Base-by-base conservation (phyloP, 2,797 vertebrate genomes). In the Apogon hyalosoma region DNA sequence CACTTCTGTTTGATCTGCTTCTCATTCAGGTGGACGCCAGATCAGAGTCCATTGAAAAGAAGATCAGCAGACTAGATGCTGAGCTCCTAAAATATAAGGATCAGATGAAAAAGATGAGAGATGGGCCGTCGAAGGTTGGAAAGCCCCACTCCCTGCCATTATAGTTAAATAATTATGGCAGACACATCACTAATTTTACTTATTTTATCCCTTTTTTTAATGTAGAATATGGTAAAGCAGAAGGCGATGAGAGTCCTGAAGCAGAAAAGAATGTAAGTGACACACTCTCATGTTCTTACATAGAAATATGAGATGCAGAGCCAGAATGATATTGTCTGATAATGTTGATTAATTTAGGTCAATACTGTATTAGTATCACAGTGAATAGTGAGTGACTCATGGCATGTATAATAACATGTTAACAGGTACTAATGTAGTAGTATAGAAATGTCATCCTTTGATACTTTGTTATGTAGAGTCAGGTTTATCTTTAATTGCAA, bases 21-120 rank as follows among this genome's bases (percentile, higher is more conserved):
- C 56, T 68, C 31, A 1, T 40, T 15, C 73, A 99, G 98, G 96
- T 99, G 86, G 98, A 99, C 28, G 93, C 95, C 39, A 95, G 98
- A 79, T 78, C 96, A 43, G 97, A 99, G 84, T 98, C 97, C 11
- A 96, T 99, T 78, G 97, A 99, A 54, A 99, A 99, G 92, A 99
- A 99, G 90, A 96, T 99, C 1, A 86, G 95, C 60, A 94, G 95
- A 64, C 93, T 99, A 36, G 98, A 99, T 82, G 93, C 94, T 38
- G 98, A 99, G 67, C 93, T 99, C 0, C 78, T 97, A 53, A 99
- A 99, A 79, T 99, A 98, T 77, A 99, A 99, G 85, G 98, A 99
- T 84, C 98, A 99, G 87, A 95, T 99, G 94, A 99, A 98, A 80
- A 99, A 99, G 92, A 99, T 99, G 98, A 96, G 97, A 89, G 98